Evolutionary conservation across 30 jellyfish, hydroid and myxozoan genomes (phyloP), one percentile per base, ranked within the genome.

Genomic region (Catostylus mosaicus): DNA sequence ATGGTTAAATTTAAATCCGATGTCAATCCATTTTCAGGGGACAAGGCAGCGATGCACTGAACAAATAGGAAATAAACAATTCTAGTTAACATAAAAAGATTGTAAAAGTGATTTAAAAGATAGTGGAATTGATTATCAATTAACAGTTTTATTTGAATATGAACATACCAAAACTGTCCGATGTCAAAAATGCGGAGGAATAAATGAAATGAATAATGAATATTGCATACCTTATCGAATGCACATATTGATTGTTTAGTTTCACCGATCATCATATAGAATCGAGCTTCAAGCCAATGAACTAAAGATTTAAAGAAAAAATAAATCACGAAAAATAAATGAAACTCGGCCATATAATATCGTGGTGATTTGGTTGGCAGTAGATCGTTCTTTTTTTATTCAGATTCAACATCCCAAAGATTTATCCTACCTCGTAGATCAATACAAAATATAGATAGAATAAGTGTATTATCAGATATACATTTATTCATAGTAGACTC

Each of bases 231-330:
- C 83, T 80, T 85, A 30, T 87, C 78, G 47, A 92, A 87, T 18
- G 88, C 90, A 47, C 89, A 88, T 20, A 84, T 30, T 43, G 98
- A 85, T 31, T 64, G 91, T 16, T 67, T 67, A 1, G 74, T 92
- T 37, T 85, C 95, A 47, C 90, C 87, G 24, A 60, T 94, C 67
- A 79, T 84, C 96, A 92, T 86, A 43, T 89, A 82, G 77, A 67
- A 86, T 65, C 95, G 70, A 20, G 95, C 95, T 34, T 86, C 96
- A 30, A 92, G 78, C 96, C 96, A 92, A 45, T 68, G 66, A 30
- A 86, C 98, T 92, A 52, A 16, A 9, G 23, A 48, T 12, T 23
- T 20, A 66, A 6, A 8, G 82, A 69, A 69, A 14, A 7, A 69
- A 40, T 40, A 14, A 40, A 40, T 40, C 54, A 14, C 54, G 14